Conservation (phyloP, 1,140 invertebrate species). For the Sminthurinus signatus region DNA sequence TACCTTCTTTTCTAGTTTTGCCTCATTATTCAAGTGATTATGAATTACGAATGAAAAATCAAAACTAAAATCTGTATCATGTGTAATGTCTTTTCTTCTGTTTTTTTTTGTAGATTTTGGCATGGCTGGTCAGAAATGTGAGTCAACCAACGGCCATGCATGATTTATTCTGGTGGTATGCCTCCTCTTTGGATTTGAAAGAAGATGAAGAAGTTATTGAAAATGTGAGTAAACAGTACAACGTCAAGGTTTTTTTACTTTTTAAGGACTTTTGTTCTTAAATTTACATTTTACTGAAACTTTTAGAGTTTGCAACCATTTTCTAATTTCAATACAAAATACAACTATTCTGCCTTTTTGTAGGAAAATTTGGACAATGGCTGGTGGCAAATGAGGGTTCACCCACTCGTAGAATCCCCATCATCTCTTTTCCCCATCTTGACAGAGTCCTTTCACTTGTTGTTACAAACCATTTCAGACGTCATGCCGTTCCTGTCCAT, state of each 20-base stretch:
- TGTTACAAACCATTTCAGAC: constrained; percentile 86
- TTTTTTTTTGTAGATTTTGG: constrained; percentile 63
- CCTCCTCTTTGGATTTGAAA: constrained; percentile 54
- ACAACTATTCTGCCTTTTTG: no score
- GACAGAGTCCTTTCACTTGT: constrained; percentile 73
- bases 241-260: background rate
- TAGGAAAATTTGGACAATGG: constrained; percentile 37
- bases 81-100: background rate
- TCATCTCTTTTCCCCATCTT: constrained; percentile 47
- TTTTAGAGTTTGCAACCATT: no score
- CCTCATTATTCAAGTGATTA: no score
- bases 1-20: background rate
- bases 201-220: constrained; percentile 42
- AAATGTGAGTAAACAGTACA: constrained; percentile 8
- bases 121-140: constrained; percentile 88
- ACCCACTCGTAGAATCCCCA: constrained; percentile 35
- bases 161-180: constrained; percentile 93
- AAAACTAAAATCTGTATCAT: no score
- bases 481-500: constrained; percentile 82
- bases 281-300: background rate
- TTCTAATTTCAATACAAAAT: no score
- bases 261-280: background rate
- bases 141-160: constrained; percentile 84
- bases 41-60: no score
- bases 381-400: constrained; percentile 38